A percentile compares a stretch with the other conserved stretches of the same genome.
Conservation (phyloP, 2,888 invertebrate species). For the Diabrotica balteata region DNA sequence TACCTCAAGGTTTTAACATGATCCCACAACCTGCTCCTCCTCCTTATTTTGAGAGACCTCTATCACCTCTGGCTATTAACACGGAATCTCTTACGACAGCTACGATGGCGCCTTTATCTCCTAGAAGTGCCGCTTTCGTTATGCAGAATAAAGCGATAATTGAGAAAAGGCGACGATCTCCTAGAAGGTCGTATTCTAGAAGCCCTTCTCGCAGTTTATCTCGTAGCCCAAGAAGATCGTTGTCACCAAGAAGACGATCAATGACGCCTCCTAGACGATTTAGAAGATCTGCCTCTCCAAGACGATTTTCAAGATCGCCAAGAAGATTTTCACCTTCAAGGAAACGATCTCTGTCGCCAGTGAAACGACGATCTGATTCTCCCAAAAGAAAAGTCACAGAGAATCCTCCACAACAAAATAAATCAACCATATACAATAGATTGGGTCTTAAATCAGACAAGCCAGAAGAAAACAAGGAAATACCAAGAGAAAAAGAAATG, state of each 20-base stretch:
- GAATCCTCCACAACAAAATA: slow-evolving; percentile 7
- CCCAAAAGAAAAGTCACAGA: slow-evolving; percentile 30
- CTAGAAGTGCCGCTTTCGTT: slow-evolving; percentile 60
- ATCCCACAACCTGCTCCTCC: slow-evolving; percentile 41
- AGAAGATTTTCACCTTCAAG: slow-evolving; percentile 42
- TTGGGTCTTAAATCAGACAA: slow-evolving; percentile 43
- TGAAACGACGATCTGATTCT: slow-evolving; percentile 32
- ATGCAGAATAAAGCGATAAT: slow-evolving; percentile 59
- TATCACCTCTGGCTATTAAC: slow-evolving; percentile 55
- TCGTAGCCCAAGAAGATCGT: slow-evolving; percentile 30
- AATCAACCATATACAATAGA: slow-evolving; percentile 44
- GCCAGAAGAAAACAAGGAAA: slow-evolving; percentile 31
- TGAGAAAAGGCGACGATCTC: slow-evolving; percentile 57
- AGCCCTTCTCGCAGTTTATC: slow-evolving; percentile 53
- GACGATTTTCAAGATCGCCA: slow-evolving; percentile 36
- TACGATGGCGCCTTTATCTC: slow-evolving; percentile 57
- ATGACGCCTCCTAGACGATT: slow-evolving; percentile 45
- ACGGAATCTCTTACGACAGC: slow-evolving; percentile 49
- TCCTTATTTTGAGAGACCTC: slow-evolving; percentile 44
- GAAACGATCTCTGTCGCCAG: slow-evolving; percentile 37
- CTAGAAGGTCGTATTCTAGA: slow-evolving; percentile 58
- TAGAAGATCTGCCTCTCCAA: slow-evolving; percentile 46
- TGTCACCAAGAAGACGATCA: slow-evolving; percentile 42
- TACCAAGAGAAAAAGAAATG: slow-evolving; percentile 17
- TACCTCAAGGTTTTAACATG: slow-evolving; percentile 32